These are phyloP conservation scores for Oncopodura yosiiana DNA, from an alignment of 1,140 invertebrate species.

Conservation along the genomic window DNA sequence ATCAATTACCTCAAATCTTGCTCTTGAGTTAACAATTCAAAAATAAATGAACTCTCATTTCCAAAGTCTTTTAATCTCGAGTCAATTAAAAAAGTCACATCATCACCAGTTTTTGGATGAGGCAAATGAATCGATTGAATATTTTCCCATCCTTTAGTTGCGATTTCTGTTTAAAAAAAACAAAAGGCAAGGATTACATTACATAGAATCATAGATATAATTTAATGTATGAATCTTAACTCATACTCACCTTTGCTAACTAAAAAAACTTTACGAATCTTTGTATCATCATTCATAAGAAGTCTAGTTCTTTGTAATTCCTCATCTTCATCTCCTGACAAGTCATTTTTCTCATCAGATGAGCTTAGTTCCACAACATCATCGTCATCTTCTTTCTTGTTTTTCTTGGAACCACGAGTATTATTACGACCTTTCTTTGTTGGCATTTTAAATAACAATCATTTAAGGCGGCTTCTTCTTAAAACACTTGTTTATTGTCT, in stretches of 20 bases:
- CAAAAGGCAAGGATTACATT: not conserved
- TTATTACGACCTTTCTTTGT: too few species aligned
- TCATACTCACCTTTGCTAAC: constrained; percentile 16
- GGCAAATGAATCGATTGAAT: constrained; percentile 5
- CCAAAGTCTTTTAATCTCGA: not conserved
- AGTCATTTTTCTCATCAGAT: not conserved
- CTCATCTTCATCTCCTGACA: not conserved
- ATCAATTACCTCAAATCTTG: constrained; percentile 16
- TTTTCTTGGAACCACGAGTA: too few species aligned
- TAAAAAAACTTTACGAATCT: constrained; percentile 10
- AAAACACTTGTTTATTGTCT: too few species aligned
- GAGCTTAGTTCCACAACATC: too few species aligned
- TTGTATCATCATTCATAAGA: not conserved
- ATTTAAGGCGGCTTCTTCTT: too few species aligned
- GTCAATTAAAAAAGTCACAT: constrained; percentile 13
- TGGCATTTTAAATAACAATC: too few species aligned
- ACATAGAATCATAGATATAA: too few species aligned
- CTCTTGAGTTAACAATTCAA: constrained; percentile 19
- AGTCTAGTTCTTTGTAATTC: not conserved
- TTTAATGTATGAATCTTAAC: not conserved
- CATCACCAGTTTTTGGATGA: constrained; percentile 14
- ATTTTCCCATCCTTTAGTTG: constrained; percentile 19
- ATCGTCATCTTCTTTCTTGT: too few species aligned
- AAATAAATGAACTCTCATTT: constrained; percentile 2
- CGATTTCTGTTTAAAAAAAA: constrained; percentile 13